phyloP scores from a whole-genome alignment of 2,113 vertebrate genomes.

The Sturnus vulgaris region DNA sequence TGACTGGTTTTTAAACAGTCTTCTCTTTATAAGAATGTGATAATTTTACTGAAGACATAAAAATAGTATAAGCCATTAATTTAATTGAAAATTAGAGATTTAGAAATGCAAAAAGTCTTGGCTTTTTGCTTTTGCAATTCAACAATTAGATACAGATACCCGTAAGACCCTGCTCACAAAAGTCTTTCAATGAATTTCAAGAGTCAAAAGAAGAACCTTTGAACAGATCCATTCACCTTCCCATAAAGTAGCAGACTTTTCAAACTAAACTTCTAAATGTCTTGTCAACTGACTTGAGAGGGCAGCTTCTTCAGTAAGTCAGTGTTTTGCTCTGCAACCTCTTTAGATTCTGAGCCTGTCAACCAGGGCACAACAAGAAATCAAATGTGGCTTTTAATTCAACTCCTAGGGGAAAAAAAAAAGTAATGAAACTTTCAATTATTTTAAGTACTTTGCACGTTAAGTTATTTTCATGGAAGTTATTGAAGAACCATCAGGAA shows the following conservation, averaged over 20 bases:
- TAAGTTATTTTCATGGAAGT: not conserved
- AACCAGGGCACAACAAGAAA: not conserved
- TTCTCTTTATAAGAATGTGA: not conserved
- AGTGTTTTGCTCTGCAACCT: not conserved
- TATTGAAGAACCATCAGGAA: not conserved
- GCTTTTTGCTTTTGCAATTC: not conserved
- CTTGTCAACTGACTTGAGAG: not conserved
- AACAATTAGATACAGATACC: accelerated
- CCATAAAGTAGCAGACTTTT: not conserved
- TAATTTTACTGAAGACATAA: not conserved
- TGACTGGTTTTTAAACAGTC: not conserved
- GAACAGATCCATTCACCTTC: not conserved
- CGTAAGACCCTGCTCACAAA: not conserved
- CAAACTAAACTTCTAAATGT: not conserved
- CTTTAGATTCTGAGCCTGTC: not conserved
- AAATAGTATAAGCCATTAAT: not conserved
- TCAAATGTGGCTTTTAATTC: not conserved
- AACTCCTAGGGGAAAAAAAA: not conserved
- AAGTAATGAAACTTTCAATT: not conserved
- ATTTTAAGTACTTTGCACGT: not conserved
- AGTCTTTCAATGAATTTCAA: not conserved
- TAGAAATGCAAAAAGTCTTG: not conserved
- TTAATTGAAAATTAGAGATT: not conserved
- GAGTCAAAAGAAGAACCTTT: not conserved
- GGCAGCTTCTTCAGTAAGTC: not conserved